Evolutionary conservation across 2,888 invertebrate genomes (phyloP), one percentile per base, ranked within the genome.

Genomic region (Parochlus steinenii): DNA sequence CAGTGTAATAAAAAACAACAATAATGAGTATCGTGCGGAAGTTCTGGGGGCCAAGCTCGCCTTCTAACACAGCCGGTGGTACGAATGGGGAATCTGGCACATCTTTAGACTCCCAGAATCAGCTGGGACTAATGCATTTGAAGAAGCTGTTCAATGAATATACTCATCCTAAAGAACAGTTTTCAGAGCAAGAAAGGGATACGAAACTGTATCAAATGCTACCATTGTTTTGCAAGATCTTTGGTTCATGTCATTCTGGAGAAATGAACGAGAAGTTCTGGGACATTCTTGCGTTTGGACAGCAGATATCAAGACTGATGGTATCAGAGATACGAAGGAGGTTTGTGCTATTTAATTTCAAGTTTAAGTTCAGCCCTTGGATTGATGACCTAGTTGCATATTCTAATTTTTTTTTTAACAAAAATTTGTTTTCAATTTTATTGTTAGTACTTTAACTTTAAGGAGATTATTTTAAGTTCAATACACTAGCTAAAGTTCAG

Each of bases 251-350:
- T 54, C 86, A 90, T 39, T 77, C 89, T n/a, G 76, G 79, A 51
- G 93, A 95, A 52, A 87, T 97, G 83, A 85, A 82, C 54, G 90
- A 90, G 55, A 92, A 93, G 58, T 97, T 97, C 63, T 86, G 89
- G 71, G 95, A 97, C 55, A 83, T 93, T 44, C 64, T 89, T 37
- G 80, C 87, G 44, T 95, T 95, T 55, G 87, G 87, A 50, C 86
- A 87, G 53, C 86, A 90, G 67, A 86, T 92, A 1, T 92, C 93
- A 1, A 75, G 85, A 44, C 65, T 95, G 16, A 90, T 97, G 83
- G 97, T 97, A n/a, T 77, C 80, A 5, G 95, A 97, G 63, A 93
- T 97, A 46, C 67, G 93, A 36, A 75, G 82, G 50, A 68, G 92
- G 14, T n/a, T n/a, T n/a, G n/a, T n/a, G n/a, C n/a, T n/a, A n/a